phyloP scores from a whole-genome alignment of 2,888 invertebrate genomes.

The Phorcus lineatus region DNA sequence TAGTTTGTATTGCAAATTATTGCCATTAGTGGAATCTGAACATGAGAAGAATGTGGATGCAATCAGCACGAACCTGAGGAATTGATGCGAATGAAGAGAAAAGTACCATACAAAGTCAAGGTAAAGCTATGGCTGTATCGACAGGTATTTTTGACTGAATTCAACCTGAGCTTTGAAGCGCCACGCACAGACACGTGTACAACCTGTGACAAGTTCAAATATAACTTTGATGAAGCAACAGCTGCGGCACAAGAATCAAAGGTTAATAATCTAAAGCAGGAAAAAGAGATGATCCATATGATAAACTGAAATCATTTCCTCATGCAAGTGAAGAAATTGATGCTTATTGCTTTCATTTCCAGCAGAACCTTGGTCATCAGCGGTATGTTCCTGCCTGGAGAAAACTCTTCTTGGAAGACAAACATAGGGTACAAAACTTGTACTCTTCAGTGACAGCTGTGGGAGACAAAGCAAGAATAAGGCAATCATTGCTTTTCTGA shows the following conservation, averaged over 20 bases:
- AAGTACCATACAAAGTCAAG: background rate
- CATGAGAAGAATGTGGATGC: conserved; percentile 31
- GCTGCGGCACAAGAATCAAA: conserved; percentile 6
- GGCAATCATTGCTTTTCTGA: too few species aligned
- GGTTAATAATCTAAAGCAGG: background rate
- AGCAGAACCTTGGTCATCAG: conserved; percentile 31
- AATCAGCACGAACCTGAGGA: conserved; percentile 30
- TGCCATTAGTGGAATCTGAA: too few species aligned
- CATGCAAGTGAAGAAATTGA: conserved; percentile 4
- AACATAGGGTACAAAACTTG: too few species aligned
- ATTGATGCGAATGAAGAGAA: conserved; percentile 15
- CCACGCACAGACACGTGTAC: conserved; percentile 31
- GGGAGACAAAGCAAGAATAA: too few species aligned
- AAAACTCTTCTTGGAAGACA: too few species aligned
- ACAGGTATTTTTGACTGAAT: conserved; percentile 26
- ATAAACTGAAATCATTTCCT: background rate
- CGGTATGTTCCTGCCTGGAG: background rate
- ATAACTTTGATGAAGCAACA: conserved; percentile 8
- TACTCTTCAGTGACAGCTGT: too few species aligned
- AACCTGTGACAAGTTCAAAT: conserved; percentile 28
- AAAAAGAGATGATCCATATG: conserved; percentile 32
- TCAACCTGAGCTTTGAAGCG: conserved; percentile 28
- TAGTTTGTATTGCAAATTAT: too few species aligned
- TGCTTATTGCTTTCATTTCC: conserved; percentile 32
- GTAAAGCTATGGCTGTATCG: conserved; percentile 27